phyloP scores from a whole-genome alignment of 2,797 vertebrate species.

The Lithobates pipiens region DNA sequence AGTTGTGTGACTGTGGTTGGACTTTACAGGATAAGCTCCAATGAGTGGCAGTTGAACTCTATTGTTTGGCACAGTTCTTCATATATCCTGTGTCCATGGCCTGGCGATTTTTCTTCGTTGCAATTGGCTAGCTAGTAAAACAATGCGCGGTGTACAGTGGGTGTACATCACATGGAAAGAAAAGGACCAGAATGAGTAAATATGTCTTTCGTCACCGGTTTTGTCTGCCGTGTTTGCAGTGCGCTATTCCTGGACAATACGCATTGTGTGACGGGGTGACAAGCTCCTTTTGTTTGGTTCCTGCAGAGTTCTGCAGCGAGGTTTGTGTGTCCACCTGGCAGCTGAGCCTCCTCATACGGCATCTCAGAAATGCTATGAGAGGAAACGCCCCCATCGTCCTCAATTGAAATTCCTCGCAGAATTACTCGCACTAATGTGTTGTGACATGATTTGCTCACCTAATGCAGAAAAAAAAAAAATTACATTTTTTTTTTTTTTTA shows the following conservation, averaged over 20 bases:
- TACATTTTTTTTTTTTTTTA: too few relatives aligned
- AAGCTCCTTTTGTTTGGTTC: constrained; percentile 62
- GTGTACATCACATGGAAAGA: constrained; percentile 70
- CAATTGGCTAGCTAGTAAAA: constrained; percentile 73
- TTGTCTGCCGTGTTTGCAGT: constrained; percentile 75
- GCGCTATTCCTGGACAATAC: constrained; percentile 73
- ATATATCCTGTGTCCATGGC: constrained; percentile 53
- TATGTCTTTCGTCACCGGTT: constrained; percentile 74
- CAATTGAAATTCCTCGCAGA: constrained; percentile 60
- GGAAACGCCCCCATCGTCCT: constrained; percentile 54
- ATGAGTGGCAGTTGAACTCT: too few relatives aligned
- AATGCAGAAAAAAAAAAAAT: too few relatives aligned
- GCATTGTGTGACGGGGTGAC: constrained; percentile 52
- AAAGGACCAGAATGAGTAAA: constrained; percentile 69
- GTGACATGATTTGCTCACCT: constrained; percentile 1
- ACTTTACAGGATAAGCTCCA: too few relatives aligned
- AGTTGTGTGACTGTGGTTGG: too few relatives aligned
- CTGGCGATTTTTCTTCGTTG: constrained; percentile 66
- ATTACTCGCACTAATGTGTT: constrained; percentile 16
- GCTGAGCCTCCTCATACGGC: constrained; percentile 46
- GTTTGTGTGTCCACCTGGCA: constrained; percentile 47
- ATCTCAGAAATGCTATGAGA: constrained; percentile 25
- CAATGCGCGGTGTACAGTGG: constrained; percentile 69
- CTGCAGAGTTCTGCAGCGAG: constrained; percentile 59
- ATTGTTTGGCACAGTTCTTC: not conserved